Conservation (phyloP, 37 sponge, comb jelly and placozoan species). For the Halisarca cf. caerulea region DNA sequence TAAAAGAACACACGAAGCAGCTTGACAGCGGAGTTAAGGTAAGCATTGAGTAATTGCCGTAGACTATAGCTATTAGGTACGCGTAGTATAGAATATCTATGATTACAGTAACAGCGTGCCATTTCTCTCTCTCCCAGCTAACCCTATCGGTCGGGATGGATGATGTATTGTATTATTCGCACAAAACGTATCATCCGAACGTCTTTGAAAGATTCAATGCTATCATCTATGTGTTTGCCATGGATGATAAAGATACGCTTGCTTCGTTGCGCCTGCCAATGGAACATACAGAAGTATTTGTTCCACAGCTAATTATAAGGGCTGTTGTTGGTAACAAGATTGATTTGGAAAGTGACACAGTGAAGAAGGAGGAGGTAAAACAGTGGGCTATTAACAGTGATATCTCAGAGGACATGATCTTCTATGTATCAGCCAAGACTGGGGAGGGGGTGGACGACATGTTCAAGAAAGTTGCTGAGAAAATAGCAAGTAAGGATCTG, state of each 20-base stretch:
- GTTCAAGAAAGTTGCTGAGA: constrained; percentile 51
- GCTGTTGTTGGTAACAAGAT: constrained; percentile 61
- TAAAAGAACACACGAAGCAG: neutral
- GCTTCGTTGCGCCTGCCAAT: constrained; percentile 34
- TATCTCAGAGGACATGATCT: constrained; percentile 33
- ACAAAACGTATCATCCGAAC: no score
- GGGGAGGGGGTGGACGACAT: constrained; percentile 52
- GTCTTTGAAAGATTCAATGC: constrained; percentile 55
- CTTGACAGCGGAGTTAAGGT: neutral
- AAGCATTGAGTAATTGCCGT: no score
- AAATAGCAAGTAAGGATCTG: constrained; percentile 34
- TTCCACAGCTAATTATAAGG: neutral
- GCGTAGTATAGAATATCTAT: no score
- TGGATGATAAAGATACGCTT: constrained; percentile 40
- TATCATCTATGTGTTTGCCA: constrained; percentile 58
- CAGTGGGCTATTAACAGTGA: constrained; percentile 37
- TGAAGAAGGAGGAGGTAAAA: neutral
- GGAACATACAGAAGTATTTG: constrained; percentile 26
- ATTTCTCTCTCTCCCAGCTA: no score
- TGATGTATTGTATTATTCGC: no score
- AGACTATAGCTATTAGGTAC: no score
- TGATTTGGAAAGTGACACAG: constrained; percentile 40
- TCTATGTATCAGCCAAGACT: constrained; percentile 57
- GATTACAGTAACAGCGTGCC: no score
- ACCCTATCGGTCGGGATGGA: constrained; percentile 76